Evolutionary conservation across 30 jellyfish, hydroid and myxozoan genomes (phyloP).

Genomic region (Turritopsis rubra): DNA sequence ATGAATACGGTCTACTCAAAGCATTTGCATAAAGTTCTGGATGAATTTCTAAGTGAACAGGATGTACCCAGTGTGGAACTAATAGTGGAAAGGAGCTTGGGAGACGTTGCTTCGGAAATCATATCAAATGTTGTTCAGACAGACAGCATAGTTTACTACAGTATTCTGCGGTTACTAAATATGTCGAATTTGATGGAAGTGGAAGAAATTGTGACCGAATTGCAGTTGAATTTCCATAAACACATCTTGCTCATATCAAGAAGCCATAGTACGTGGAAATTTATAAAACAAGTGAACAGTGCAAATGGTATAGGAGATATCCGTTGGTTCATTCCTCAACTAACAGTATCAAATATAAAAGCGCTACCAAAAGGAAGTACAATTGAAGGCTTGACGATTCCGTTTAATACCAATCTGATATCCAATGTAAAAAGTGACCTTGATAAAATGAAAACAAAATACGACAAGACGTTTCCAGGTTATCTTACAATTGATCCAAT

Average conservation of each 20-base stretch:
- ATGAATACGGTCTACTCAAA: neutral
- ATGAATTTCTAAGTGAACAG: neutral
- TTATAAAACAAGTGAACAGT: neutral
- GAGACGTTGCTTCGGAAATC: neutral
- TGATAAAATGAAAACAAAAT: neutral
- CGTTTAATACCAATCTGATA: neutral
- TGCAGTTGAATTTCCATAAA: neutral
- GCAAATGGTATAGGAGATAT: neutral
- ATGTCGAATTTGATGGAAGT: neutral
- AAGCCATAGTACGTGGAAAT: neutral
- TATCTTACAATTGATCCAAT: conserved; percentile 36
- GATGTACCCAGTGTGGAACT: neutral
- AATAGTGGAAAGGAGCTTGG: neutral
- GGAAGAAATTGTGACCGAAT: neutral
- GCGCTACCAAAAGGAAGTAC: neutral
- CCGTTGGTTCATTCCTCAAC: neutral
- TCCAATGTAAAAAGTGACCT: neutral
- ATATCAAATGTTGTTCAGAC: neutral
- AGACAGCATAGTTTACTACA: neutral
- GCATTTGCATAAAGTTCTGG: neutral
- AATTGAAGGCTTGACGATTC: neutral
- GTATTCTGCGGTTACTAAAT: neutral
- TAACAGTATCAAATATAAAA: neutral
- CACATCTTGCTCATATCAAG: neutral
- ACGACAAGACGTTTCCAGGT: neutral